Evolutionary conservation across 2,888 invertebrate species (phyloP).

Genomic region (Lapara coniferarum): DNA sequence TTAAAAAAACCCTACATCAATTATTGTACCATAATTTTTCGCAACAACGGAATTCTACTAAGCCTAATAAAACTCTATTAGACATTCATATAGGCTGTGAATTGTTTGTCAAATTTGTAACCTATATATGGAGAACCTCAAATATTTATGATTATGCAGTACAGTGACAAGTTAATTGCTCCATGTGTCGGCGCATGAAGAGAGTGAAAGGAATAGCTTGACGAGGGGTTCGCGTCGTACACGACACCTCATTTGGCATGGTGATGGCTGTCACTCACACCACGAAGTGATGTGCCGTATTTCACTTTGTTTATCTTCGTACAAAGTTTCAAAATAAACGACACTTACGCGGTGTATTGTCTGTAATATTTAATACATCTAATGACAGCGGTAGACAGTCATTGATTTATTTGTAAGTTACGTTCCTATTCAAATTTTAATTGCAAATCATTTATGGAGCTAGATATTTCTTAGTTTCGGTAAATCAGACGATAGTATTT

Average conservation of each 20-base stretch:
- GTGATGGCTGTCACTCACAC: conserved; percentile 25
- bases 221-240: conserved; percentile 44
- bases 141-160: conserved; percentile 48
- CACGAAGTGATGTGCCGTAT: conserved; percentile 3
- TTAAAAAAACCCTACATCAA: too few relatives aligned
- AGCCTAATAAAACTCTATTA: background rate
- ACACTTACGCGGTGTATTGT: background rate
- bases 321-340: conserved; percentile 2
- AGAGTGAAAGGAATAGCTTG: conserved; percentile 51
- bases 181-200: conserved; percentile 58
- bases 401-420: background rate
- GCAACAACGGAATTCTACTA: too few relatives aligned
- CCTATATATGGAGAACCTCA: background rate
- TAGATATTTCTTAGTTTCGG: too few relatives aligned
- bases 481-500: too few relatives aligned
- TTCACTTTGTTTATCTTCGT: conserved; percentile 4
- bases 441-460: too few relatives aligned
- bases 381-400: background rate
- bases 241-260: conserved; percentile 23
- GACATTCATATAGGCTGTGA: background rate
- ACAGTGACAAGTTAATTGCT: conserved; percentile 74
- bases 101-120: background rate
- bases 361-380: background rate
- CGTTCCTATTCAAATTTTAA: too few relatives aligned
- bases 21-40: too few relatives aligned